These are phyloP conservation scores for Silurus aristotelis DNA, from an alignment of 2,797 vertebrate genomes.

Conservation along the genomic window DNA sequence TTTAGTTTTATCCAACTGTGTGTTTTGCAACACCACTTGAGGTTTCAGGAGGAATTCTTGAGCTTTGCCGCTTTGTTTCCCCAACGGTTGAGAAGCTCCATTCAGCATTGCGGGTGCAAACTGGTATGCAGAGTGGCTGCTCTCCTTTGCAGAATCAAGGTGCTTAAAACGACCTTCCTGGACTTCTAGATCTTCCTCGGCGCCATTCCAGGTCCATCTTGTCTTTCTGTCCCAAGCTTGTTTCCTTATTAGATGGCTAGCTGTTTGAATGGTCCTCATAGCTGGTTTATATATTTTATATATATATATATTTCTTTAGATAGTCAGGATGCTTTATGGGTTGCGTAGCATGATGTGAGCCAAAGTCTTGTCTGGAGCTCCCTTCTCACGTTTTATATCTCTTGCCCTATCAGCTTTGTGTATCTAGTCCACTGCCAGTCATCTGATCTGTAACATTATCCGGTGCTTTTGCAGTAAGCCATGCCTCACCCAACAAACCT, in stretches of 20 bases:
- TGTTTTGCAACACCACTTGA: slow-evolving; percentile 40
- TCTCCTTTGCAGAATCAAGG: slow-evolving; percentile 16
- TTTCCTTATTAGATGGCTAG: slow-evolving; percentile 41
- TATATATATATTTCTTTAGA: background rate
- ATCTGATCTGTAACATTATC: slow-evolving; percentile 74
- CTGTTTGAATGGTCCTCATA: slow-evolving; percentile 61
- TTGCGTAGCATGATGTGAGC: slow-evolving; percentile 29
- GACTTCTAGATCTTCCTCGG: slow-evolving; percentile 43
- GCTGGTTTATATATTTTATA: slow-evolving; percentile 18
- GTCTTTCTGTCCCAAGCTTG: slow-evolving; percentile 54
- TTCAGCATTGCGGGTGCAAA: slow-evolving; percentile 4
- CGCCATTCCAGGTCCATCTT: slow-evolving; percentile 46
- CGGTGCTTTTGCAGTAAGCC: slow-evolving; percentile 54
- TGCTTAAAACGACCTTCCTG: slow-evolving; percentile 27
- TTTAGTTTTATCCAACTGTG: slow-evolving; percentile 36
- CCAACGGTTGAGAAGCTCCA: slow-evolving; percentile 36
- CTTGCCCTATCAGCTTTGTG: slow-evolving; percentile 50
- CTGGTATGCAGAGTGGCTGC: slow-evolving; percentile 5
- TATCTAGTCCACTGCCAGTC: slow-evolving; percentile 50
- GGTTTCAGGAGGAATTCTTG: slow-evolving; percentile 35
- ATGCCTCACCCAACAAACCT: slow-evolving; percentile 50
- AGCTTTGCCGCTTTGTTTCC: slow-evolving; percentile 40
- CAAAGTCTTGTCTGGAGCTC: slow-evolving; percentile 29
- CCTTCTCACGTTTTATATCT: slow-evolving; percentile 51
- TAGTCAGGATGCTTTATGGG: slow-evolving; percentile 9